Evolutionary conservation across 2,113 vertebrate genomes (phyloP).

Genomic region (Barnardius zonarius): DNA sequence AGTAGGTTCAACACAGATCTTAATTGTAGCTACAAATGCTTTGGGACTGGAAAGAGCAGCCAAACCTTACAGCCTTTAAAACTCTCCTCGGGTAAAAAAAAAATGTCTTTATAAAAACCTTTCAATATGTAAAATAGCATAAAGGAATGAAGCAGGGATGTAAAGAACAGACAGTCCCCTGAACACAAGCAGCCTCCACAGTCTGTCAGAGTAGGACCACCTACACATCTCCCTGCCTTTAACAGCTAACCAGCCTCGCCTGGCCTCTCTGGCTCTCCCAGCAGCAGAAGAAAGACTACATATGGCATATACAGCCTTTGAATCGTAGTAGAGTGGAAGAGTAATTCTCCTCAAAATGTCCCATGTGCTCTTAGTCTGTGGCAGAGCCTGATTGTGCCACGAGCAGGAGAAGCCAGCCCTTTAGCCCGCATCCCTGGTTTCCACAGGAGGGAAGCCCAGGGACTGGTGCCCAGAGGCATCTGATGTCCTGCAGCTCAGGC

Average conservation of each 20-base stretch:
- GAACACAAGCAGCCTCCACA: not conserved
- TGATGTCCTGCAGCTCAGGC: not conserved
- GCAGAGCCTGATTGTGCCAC: not conserved
- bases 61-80: slow-evolving; percentile 8
- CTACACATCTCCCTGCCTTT: not conserved
- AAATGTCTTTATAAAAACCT: not conserved
- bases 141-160: not conserved
- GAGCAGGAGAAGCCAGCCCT: not conserved
- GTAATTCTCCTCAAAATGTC: not conserved
- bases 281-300: not conserved
- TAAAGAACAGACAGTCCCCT: not conserved
- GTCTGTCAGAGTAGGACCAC: not conserved
- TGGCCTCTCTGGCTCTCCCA: not conserved
- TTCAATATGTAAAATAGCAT: not conserved
- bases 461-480: not conserved
- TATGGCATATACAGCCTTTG: not conserved
- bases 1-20: slow-evolving; percentile 26
- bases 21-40: slow-evolving; percentile 50
- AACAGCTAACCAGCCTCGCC: not conserved
- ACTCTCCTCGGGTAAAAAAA: slow-evolving; percentile 1
- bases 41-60: slow-evolving; percentile 18
- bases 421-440: not conserved
- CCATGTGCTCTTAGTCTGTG: not conserved
- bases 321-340: not conserved
- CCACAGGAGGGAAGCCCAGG: not conserved